phyloP scores from a whole-genome alignment of 2,113 vertebrate species.

The Lathamus discolor region DNA sequence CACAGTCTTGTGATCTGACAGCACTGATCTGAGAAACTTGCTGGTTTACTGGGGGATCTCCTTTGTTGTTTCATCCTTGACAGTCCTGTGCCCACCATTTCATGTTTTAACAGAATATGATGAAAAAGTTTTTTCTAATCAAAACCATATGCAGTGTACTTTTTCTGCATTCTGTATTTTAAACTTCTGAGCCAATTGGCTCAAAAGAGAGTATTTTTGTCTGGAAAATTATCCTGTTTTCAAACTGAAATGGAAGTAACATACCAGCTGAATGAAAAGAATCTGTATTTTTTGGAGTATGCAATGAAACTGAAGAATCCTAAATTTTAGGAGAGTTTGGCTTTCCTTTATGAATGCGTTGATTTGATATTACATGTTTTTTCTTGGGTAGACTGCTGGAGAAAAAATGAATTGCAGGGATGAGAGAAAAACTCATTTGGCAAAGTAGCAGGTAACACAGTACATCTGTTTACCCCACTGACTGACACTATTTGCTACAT shows the following conservation, averaged over 20 bases:
- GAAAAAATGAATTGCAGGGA: background rate
- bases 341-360: background rate
- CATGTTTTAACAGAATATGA: background rate
- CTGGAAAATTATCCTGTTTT: conserved; percentile 2
- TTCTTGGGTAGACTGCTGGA: background rate
- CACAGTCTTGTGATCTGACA: background rate
- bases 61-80: background rate
- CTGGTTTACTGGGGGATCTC: background rate
- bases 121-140: conserved; percentile 13
- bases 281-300: background rate
- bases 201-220: conserved; percentile 15
- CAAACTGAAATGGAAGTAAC: conserved; percentile 15
- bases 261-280: background rate
- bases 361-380: background rate
- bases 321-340: background rate
- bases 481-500: background rate
- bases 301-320: background rate
- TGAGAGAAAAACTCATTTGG: background rate
- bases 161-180: conserved; percentile 10
- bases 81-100: background rate
- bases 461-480: background rate
- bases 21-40: background rate
- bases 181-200: background rate
- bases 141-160: background rate
- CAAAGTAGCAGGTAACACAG: background rate